Evolutionary conservation across 2,113 vertebrate species (phyloP).

Genomic region (Bos javanicus): DNA sequence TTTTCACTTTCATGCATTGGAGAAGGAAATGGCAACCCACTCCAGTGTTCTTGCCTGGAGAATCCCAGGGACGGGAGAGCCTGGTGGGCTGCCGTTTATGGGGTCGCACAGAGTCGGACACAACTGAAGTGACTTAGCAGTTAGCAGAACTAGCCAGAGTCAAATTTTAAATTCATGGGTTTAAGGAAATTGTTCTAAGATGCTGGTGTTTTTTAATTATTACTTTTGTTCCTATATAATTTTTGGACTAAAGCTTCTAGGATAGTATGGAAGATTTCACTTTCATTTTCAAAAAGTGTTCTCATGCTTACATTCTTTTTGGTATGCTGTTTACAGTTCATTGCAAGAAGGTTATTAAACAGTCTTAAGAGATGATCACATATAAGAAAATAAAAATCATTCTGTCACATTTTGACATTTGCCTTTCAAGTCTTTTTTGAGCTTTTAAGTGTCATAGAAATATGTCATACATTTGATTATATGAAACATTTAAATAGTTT

Average conservation of each 20-base stretch:
- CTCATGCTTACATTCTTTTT: neutral
- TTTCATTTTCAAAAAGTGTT: constrained; percentile 31
- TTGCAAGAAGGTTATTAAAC: neutral
- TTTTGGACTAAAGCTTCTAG: neutral
- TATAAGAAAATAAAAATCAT: neutral
- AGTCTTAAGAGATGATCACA: neutral
- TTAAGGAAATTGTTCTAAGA: constrained; percentile 24
- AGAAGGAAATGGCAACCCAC: too few relatives aligned
- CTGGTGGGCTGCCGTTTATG: too few relatives aligned
- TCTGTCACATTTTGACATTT: neutral
- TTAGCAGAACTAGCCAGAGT: neutral
- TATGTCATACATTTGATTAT: neutral
- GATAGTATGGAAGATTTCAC: neutral
- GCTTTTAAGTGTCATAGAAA: neutral
- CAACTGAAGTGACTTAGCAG: too few relatives aligned
- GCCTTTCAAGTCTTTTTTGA: neutral
- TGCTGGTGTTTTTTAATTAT: neutral
- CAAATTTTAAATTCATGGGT: constrained; percentile 39
- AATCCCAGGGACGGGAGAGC: too few relatives aligned
- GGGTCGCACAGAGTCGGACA: too few relatives aligned
- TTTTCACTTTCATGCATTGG: too few relatives aligned
- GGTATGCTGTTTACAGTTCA: neutral
- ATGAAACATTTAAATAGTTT: neutral
- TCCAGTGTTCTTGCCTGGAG: too few relatives aligned
- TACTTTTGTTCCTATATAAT: neutral